Conservation (phyloP, 2,888 invertebrate genomes). For the Gonocerus acuteangulatus region DNA sequence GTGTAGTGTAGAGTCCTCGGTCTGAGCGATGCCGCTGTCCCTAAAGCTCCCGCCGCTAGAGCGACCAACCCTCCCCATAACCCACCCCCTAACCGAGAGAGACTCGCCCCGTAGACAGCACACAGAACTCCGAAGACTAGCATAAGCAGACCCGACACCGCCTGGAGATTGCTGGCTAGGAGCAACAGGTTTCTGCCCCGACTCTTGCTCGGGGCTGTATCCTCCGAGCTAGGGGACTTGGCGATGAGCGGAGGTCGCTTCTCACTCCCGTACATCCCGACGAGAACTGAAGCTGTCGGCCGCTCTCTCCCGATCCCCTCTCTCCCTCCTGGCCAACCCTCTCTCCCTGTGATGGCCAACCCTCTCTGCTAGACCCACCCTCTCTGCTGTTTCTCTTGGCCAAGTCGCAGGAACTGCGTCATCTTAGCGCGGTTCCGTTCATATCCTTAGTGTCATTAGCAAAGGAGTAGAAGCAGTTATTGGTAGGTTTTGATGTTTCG, state of each 20-base stretch:
- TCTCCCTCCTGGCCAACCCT: neutral
- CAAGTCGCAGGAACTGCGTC: no score
- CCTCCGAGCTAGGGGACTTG: slow-evolving; percentile 35
- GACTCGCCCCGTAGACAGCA: slow-evolving; percentile 39
- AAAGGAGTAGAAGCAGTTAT: no score
- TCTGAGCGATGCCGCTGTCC: slow-evolving; percentile 39
- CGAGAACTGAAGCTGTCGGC: neutral
- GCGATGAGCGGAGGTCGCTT: slow-evolving; percentile 31
- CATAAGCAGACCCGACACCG: slow-evolving; percentile 40
- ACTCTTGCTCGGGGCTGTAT: slow-evolving; percentile 5
- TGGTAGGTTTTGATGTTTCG: no score
- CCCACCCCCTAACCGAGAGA: slow-evolving; percentile 40
- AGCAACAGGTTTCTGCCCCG: slow-evolving; percentile 29
- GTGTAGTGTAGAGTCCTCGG: slow-evolving; percentile 38
- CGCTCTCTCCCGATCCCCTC: neutral
- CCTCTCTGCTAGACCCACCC: no score
- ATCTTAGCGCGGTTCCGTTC: no score
- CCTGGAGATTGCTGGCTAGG: slow-evolving; percentile 35
- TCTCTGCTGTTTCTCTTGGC: no score
- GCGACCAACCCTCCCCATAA: slow-evolving; percentile 41
- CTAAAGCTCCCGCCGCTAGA: slow-evolving; percentile 38
- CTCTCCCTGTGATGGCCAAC: neutral
- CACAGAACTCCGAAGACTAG: slow-evolving; percentile 40
- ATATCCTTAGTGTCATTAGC: no score
- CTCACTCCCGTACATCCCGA: slow-evolving; percentile 13